phyloP scores from a whole-genome alignment of 37 sponge, comb jelly and placozoan genomes.

The Theonella swinhoei region DNA sequence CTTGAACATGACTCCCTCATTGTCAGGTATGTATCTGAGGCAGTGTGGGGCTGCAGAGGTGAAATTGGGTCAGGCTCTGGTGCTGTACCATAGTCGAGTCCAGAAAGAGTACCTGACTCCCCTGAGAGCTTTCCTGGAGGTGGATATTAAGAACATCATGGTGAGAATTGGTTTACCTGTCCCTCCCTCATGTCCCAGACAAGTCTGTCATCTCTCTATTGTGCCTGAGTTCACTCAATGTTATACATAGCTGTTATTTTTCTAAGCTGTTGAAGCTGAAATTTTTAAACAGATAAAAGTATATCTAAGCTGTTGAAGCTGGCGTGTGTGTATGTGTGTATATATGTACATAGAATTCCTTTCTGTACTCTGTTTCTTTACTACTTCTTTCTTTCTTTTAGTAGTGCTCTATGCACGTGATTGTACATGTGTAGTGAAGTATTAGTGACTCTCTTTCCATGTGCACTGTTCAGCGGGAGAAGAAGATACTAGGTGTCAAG shows the following conservation, averaged over 20 bases:
- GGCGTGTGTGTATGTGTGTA: no score
- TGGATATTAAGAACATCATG: constrained; percentile 66
- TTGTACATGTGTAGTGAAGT: no score
- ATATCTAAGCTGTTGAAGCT: no score
- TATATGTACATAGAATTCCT: no score
- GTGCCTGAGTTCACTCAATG: background rate
- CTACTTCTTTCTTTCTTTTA: no score
- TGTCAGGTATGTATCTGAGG: constrained; percentile 66
- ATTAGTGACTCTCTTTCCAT: background rate
- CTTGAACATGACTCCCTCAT: background rate
- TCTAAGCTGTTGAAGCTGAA: background rate
- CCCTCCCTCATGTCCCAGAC: no score
- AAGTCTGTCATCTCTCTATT: no score
- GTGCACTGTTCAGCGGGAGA: constrained; percentile 41
- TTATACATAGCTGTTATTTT: background rate
- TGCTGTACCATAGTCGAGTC: constrained; percentile 38
- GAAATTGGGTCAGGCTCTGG: constrained; percentile 54
- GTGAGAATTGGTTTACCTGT: constrained; percentile 42
- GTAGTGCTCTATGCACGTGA: no score
- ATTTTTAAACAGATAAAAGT: no score
- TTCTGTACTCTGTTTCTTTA: background rate
- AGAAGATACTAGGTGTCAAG: constrained; percentile 18
- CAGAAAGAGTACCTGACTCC: constrained; percentile 57
- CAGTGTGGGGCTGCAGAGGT: constrained; percentile 63
- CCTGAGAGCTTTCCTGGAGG: constrained; percentile 73